Conservation (phyloP, 2,888 invertebrate species). For the Drosophila macrospina region DNA sequence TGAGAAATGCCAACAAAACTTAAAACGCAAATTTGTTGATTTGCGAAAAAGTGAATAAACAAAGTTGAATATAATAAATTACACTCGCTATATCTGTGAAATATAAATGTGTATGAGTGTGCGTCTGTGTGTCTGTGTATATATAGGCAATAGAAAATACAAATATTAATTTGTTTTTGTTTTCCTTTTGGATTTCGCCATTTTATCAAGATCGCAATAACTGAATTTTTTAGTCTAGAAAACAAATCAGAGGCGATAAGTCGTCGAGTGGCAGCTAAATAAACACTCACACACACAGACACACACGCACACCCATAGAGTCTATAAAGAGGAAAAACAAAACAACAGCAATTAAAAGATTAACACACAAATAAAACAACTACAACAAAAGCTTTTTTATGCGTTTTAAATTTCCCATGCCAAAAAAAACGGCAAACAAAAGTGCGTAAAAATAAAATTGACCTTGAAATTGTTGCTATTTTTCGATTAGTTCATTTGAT, state of each 20-base stretch:
- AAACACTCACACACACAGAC: constrained; percentile 33
- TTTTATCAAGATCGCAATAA: constrained; percentile 76
- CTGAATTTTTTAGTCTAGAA: constrained; percentile 59
- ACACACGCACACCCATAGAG: neutral
- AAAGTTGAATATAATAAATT: constrained; percentile 65
- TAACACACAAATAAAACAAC: constrained; percentile 63
- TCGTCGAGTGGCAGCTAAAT: constrained; percentile 68
- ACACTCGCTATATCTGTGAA: constrained; percentile 32
- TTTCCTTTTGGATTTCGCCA: constrained; percentile 32
- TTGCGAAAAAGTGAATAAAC: constrained; percentile 57
- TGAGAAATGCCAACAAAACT: constrained; percentile 31
- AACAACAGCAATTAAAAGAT: constrained; percentile 78
- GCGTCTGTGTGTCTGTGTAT: constrained; percentile 18
- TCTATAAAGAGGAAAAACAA: constrained; percentile 41
- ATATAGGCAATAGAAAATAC: constrained; percentile 54
- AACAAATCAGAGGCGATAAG: constrained; percentile 75
- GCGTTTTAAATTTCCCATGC: constrained; percentile 78
- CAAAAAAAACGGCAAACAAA: constrained; percentile 47
- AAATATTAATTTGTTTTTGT: constrained; percentile 48
- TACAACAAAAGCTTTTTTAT: constrained; percentile 56
- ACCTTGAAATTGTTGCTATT: constrained; percentile 65
- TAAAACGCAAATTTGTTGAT: constrained; percentile 55
- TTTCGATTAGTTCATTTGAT: constrained; percentile 8
- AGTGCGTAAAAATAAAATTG: constrained; percentile 78
- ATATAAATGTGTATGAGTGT: constrained; percentile 9